phyloP scores from a whole-genome alignment of 2,113 vertebrate genomes.

The Crotalus horridus region DNA sequence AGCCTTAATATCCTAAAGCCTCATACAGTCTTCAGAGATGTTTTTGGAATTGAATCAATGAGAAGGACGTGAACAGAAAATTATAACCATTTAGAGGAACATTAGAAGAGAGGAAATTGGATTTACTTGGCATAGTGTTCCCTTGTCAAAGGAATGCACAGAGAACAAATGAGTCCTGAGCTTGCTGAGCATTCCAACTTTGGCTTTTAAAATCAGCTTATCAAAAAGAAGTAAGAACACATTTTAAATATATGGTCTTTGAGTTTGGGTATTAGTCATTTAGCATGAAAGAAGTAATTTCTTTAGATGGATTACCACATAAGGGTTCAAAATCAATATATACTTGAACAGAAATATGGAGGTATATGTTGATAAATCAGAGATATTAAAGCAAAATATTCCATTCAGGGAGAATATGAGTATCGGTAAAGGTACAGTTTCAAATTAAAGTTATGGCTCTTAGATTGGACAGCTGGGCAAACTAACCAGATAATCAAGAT shows the following conservation, averaged over 20 bases:
- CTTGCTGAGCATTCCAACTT: slow-evolving; percentile 48
- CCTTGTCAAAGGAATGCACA: slow-evolving; percentile 46
- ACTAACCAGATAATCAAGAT: not conserved
- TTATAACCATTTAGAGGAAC: slow-evolving; percentile 57
- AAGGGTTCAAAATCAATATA: slow-evolving; percentile 2
- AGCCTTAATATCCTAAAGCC: slow-evolving; percentile 9
- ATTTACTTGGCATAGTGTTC: slow-evolving; percentile 56
- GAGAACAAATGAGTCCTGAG: slow-evolving; percentile 46
- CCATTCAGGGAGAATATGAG: not conserved
- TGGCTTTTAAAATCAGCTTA: slow-evolving; percentile 60
- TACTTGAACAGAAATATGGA: slow-evolving; percentile 1
- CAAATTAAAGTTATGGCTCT: not conserved
- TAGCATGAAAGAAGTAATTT: slow-evolving; percentile 37
- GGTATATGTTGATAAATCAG: not conserved
- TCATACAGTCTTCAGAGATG: slow-evolving; percentile 23
- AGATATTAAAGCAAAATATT: not conserved
- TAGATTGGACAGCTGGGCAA: not conserved
- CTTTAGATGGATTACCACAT: not conserved
- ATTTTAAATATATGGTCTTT: slow-evolving; percentile 49
- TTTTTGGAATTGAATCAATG: slow-evolving; percentile 54
- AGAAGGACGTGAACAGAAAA: slow-evolving; percentile 53
- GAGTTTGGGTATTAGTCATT: slow-evolving; percentile 39
- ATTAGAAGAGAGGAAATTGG: slow-evolving; percentile 60
- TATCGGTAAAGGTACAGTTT: not conserved
- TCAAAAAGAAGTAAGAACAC: slow-evolving; percentile 45